Base-by-base conservation (phyloP, 2,113 vertebrate genomes). In the Syrrhaptes paradoxus region DNA sequence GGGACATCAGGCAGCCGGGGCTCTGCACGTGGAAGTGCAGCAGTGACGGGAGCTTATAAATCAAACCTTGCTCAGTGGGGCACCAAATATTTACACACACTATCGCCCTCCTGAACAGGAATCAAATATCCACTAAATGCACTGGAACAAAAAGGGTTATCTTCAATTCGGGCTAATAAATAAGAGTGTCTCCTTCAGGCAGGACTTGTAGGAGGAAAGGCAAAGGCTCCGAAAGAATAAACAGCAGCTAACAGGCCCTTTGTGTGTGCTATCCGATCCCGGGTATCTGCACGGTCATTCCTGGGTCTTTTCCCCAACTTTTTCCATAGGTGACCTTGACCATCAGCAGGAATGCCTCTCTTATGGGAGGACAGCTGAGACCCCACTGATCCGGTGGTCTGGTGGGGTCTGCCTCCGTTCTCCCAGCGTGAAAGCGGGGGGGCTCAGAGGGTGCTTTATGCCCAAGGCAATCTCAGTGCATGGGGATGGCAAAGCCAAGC, bases 1-100 rank as follows among this genome's bases (percentile, higher is more conserved):
- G 72, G 45, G 63, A 32, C 43, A 18, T 19, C 25, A 4, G 77
- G 18, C 3, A 21, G 36, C 25, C 7, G 5, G 52, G 87, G 74
- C 81, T 88, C 57, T 31, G 77, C 80, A 43, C 25, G 18, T 49
- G 88, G 48, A 6, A 80, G 29, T 1, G 34, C 49, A 36, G 71
- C 61, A 73, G 58, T 5, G 14, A 32, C 2, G 3, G 22, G 51
- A 51, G 61, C 49, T 62, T 73, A 18, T 11, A 85, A 61, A 71
- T 41, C 49, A 34, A 51, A 17, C 71, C 61, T 34, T 20, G 51
- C 52, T 48, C 72, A 3, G 54, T 0, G 1, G 9, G 63, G 73
- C 63, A 90, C 91, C 95, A 88, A 96, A 92, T 96, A 95, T 97
- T 97, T 76, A 72, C 94, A 57, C 28, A 57, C 4, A 0, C 26